Evolutionary conservation across 2,888 invertebrate genomes (phyloP).

Genomic region (Cryptocephalus primarius): DNA sequence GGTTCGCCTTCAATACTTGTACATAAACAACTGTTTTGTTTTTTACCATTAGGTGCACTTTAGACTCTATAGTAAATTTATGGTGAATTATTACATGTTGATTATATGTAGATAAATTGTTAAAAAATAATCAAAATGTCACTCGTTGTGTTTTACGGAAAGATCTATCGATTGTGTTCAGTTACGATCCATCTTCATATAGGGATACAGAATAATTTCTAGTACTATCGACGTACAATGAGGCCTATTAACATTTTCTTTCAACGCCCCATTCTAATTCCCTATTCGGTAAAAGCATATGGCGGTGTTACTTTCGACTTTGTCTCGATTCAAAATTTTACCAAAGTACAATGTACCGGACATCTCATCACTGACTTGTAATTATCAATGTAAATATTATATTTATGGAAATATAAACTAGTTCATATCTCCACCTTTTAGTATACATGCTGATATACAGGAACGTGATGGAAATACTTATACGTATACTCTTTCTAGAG

Average conservation of each 20-base stretch:
- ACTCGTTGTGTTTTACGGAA: constrained; percentile 2
- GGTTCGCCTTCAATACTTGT: constrained; percentile 9
- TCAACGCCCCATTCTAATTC: no score
- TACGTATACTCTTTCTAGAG: no score
- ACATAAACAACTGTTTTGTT: constrained; percentile 22
- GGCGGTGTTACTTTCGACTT: no score
- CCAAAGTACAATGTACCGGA: constrained; percentile 13
- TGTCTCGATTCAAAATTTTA: constrained; percentile 12
- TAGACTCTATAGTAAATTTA: constrained; percentile 20
- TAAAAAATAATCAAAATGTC: constrained; percentile 14
- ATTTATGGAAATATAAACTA: constrained; percentile 18
- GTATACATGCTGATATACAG: no score
- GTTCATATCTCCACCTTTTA: constrained; percentile 9
- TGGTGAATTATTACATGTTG: constrained; percentile 28
- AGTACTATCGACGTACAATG: no score
- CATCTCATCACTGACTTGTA: constrained; percentile 14
- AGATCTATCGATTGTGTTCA: no score
- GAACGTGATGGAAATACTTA: no score
- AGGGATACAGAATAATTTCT: no score
- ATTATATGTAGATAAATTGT: constrained; percentile 27
- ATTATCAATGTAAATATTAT: constrained; percentile 24
- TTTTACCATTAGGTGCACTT: constrained; percentile 16
- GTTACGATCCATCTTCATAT: no score
- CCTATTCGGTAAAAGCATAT: no score
- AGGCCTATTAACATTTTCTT: no score